Percentiles rank a stretch among this genome's conserved stretches.
Evolutionary conservation across 2,797 vertebrate genomes (phyloP).

Genomic region (Euthynnus affinis): DNA sequence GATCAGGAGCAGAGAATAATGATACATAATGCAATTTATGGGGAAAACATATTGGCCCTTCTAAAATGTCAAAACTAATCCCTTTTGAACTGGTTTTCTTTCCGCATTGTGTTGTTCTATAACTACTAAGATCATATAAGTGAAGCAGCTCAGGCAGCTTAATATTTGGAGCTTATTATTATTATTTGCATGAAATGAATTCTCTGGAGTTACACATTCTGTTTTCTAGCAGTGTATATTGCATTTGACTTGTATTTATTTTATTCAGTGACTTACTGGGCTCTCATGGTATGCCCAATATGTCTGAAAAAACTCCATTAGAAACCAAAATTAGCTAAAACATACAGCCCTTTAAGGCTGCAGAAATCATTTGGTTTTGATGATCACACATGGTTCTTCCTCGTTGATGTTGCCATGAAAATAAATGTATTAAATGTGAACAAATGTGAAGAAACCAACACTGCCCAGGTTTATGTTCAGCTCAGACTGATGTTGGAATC

Average conservation of each 20-base stretch:
- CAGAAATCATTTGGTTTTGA: background rate
- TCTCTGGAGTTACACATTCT: background rate
- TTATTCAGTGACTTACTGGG: conserved; percentile 13
- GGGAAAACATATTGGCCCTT: background rate
- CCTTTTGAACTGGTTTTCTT: background rate
- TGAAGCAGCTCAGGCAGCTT: background rate
- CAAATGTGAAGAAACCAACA: too few species aligned
- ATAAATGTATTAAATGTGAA: too few species aligned
- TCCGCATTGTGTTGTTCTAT: background rate
- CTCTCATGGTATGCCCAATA: background rate
- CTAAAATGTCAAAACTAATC: conserved; percentile 33
- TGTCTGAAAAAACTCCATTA: background rate
- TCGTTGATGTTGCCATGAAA: too few species aligned
- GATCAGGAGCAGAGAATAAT: background rate
- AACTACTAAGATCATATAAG: conserved; percentile 1
- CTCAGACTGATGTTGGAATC: too few species aligned
- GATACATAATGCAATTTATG: background rate
- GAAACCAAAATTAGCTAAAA: background rate
- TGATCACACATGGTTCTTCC: too few species aligned
- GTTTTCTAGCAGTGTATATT: background rate
- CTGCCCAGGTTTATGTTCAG: too few species aligned
- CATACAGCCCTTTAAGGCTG: too few species aligned
- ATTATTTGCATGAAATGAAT: background rate
- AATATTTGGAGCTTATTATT: background rate
- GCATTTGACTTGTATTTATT: conserved; percentile 15